A percentile compares a stretch with the other conserved stretches of the same genome.
These are phyloP conservation scores for Laterallus jamaicensis DNA, from an alignment of 2,113 vertebrate species.

Conservation along the genomic window DNA sequence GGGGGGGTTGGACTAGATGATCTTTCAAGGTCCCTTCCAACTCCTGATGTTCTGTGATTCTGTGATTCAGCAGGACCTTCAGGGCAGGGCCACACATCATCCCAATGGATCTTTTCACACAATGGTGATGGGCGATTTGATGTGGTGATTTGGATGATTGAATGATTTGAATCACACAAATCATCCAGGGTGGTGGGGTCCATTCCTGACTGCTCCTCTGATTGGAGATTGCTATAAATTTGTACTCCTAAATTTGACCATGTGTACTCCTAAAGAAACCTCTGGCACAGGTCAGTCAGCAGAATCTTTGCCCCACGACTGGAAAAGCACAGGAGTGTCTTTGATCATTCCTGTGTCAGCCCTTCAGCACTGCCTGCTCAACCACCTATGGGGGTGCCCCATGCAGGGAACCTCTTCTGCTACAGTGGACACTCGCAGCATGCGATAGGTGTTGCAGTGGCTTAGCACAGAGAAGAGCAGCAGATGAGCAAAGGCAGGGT, in stretches of 20 bases:
- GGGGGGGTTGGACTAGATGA: too few species aligned
- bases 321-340: not conserved
- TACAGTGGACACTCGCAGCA: fast-evolving
- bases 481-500: not conserved
- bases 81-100: not conserved
- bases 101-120: not conserved
- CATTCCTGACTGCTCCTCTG: not conserved
- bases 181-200: not conserved
- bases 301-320: not conserved
- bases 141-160: not conserved
- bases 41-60: too few species aligned
- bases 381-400: not conserved
- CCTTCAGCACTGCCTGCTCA: not conserved
- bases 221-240: not conserved
- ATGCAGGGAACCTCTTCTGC: not conserved
- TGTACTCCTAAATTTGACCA: not conserved
- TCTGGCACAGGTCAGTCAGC: not conserved
- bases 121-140: not conserved
- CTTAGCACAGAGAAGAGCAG: not conserved
- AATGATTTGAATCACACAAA: not conserved
- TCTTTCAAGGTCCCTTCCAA: too few species aligned
- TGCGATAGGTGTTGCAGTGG: not conserved
- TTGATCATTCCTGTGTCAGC: not conserved
- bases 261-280: not conserved
- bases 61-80: not conserved